Percentiles rank a stretch among this genome's conserved stretches.
phyloP scores from a whole-genome alignment of 2,797 vertebrate species.

The Hippocampus kuda region DNA sequence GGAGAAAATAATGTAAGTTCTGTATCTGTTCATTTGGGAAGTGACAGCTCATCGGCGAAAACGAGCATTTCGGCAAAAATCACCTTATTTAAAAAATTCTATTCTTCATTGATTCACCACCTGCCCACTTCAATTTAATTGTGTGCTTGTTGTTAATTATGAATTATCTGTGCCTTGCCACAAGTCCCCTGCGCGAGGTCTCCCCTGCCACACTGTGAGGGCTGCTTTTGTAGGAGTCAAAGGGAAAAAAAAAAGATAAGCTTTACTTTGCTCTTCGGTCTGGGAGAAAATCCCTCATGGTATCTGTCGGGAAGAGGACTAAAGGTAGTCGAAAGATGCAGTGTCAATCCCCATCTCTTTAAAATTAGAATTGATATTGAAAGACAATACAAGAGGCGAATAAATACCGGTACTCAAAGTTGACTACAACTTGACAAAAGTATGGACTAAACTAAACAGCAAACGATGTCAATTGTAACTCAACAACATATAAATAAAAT shows the following conservation, averaged over 20 bases:
- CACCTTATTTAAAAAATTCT: conserved; percentile 10
- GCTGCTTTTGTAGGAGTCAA: conserved; percentile 8
- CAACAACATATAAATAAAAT: too few relatives aligned
- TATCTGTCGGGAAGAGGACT: not conserved
- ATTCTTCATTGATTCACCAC: conserved; percentile 13
- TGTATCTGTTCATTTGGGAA: not conserved
- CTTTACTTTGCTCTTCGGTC: not conserved
- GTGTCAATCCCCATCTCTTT: not conserved
- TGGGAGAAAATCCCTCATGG: not conserved
- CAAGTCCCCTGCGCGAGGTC: conserved; percentile 22
- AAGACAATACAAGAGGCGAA: not conserved
- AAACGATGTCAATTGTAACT: too few relatives aligned
- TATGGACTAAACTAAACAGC: too few relatives aligned
- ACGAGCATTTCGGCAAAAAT: not conserved
- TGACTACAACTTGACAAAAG: too few relatives aligned
- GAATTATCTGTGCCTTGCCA: conserved; percentile 20
- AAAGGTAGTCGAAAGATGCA: not conserved
- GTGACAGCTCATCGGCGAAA: not conserved
- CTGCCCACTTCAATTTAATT: conserved; percentile 20
- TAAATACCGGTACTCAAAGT: too few relatives aligned
- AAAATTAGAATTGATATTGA: not conserved
- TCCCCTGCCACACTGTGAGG: conserved; percentile 12
- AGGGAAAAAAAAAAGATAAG: conserved; percentile 4
- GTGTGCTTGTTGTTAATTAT: conserved; percentile 34
- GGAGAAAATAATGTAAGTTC: conserved; percentile 5